Conservation (phyloP, 1,140 invertebrate species). For the Himalopsyche phryganea region DNA sequence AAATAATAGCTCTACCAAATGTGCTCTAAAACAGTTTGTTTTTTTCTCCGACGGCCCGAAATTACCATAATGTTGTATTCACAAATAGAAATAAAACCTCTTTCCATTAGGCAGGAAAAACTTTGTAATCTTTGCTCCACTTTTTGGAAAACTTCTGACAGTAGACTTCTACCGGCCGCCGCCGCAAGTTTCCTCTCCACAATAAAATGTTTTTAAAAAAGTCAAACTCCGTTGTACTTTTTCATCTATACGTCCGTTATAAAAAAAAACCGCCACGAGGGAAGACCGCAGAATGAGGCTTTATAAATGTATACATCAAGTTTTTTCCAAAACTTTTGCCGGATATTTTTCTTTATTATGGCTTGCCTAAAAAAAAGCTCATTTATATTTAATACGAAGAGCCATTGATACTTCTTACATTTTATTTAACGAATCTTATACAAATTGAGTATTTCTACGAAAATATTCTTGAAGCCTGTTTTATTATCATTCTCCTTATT, state of each 20-base stretch:
- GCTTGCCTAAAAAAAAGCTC: too few species aligned
- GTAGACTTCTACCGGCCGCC: constrained; percentile 2
- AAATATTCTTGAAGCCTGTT: too few species aligned
- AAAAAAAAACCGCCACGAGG: not conserved
- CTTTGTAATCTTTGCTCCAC: constrained; percentile 31
- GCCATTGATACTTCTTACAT: too few species aligned
- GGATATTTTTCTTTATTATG: too few species aligned
- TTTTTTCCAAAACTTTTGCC: constrained; percentile 1
- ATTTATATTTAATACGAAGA: too few species aligned
- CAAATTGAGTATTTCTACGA: too few species aligned
- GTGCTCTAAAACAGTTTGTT: too few species aligned
- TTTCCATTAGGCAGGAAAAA: constrained; percentile 29
- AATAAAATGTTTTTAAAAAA: constrained; percentile 21
- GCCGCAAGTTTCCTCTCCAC: constrained; percentile 18
- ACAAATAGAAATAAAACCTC: constrained; percentile 27
- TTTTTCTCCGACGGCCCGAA: not conserved
- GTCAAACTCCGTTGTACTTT: constrained; percentile 16
- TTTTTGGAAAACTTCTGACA: constrained; percentile 32
- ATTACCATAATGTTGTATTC: constrained; percentile 20
- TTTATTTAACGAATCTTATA: too few species aligned
- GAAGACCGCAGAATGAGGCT: constrained; percentile 7
- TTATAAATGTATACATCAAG: constrained; percentile 17
- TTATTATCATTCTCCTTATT: too few species aligned
- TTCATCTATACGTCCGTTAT: constrained; percentile 8
- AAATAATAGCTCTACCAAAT: too few species aligned